Conservation (phyloP, 1,140 invertebrate species). For the Melanaphis sacchari region DNA sequence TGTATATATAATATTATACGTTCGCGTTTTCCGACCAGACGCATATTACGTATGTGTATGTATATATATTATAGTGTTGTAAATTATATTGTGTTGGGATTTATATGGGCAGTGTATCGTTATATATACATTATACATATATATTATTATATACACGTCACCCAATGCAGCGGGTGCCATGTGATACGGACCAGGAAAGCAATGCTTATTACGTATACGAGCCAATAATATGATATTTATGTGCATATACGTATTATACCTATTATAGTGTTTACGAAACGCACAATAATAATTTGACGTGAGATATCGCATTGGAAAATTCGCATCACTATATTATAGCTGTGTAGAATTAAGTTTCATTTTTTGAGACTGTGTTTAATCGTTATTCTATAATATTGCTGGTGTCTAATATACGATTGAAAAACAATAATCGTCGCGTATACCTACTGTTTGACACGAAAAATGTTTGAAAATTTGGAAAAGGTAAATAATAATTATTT, state of each 20-base stretch:
- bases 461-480: too few species aligned
- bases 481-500: too few species aligned
- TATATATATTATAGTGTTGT: too few species aligned
- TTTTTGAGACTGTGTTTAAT: too few species aligned
- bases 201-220: background rate
- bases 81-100: too few species aligned
- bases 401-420: too few species aligned
- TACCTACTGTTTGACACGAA: too few species aligned
- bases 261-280: background rate
- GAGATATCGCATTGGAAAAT: background rate
- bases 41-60: background rate
- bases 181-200: slow-evolving; percentile 19
- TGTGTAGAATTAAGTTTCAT: too few species aligned
- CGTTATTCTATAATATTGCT: too few species aligned
- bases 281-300: background rate
- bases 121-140: background rate
- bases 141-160: background rate
- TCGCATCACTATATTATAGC: too few species aligned
- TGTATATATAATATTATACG: background rate
- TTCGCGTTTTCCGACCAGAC: background rate
- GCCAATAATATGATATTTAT: background rate
- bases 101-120: too few species aligned
- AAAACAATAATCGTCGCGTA: too few species aligned
- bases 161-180: background rate
- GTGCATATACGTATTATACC: background rate